phyloP scores from a whole-genome alignment of 1,140 invertebrate genomes.

The Phenacoccus solenopsis region DNA sequence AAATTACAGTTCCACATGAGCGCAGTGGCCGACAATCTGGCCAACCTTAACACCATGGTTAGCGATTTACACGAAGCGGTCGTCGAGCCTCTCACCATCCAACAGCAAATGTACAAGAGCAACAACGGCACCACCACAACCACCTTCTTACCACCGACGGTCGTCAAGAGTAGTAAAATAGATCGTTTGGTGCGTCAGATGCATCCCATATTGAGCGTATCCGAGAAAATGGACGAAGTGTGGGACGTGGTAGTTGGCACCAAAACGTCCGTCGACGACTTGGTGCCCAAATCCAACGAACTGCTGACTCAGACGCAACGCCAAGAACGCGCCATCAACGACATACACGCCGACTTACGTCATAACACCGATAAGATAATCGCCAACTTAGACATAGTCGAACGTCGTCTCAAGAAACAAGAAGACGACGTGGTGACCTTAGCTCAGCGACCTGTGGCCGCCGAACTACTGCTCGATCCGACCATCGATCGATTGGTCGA shows the following conservation, averaged over 20 bases:
- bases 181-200: slow-evolving; percentile 63
- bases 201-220: slow-evolving; percentile 66
- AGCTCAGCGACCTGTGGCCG: slow-evolving; percentile 51
- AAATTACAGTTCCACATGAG: slow-evolving; percentile 75
- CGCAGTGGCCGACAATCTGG: slow-evolving; percentile 45
- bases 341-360: slow-evolving; percentile 70
- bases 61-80: slow-evolving; percentile 66
- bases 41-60: slow-evolving; percentile 58
- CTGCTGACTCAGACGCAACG: slow-evolving; percentile 69
- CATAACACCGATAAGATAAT: slow-evolving; percentile 75
- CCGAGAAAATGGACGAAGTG: slow-evolving; percentile 78
- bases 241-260: slow-evolving; percentile 78
- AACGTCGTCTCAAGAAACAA: slow-evolving; percentile 67
- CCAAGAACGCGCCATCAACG: slow-evolving; percentile 71
- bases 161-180: slow-evolving; percentile 54
- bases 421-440: slow-evolving; percentile 59
- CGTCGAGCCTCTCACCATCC: slow-evolving; percentile 39
- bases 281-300: slow-evolving; percentile 72
- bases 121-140: slow-evolving; percentile 34
- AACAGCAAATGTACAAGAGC: slow-evolving; percentile 29
- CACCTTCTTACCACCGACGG: slow-evolving; percentile 39
- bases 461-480: slow-evolving; percentile 58
- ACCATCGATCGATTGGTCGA: slow-evolving; percentile 62
- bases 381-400: slow-evolving; percentile 70
- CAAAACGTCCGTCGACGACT: slow-evolving; percentile 67